Evolutionary conservation across 2,113 vertebrate species (phyloP), one percentile per base, ranked within the genome.

Genomic region (Menura novaehollandiae): DNA sequence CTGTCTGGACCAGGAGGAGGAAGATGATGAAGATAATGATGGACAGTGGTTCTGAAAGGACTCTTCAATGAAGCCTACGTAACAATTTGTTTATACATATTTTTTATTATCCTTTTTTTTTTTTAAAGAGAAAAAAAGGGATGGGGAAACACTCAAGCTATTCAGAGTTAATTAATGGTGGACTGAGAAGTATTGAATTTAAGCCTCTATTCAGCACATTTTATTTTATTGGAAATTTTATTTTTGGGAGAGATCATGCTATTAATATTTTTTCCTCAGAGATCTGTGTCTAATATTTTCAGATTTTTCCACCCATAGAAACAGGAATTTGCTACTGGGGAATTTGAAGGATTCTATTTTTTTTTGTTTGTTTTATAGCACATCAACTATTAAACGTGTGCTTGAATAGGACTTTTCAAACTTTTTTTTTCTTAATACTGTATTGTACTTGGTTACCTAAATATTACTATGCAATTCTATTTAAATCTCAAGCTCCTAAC

Each of bases 1-100:
- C 85, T 99, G 98, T 91, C 98, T 99, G 85, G 98, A 99, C 91
- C 98, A 94, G 11, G 97, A 98, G 4, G 97, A 98, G n/a, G 98
- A 98, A n/a, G 97, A 91, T 14, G 98, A 97, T 41, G 97, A 97
- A 4, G 97, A 98, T 32, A 96, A 95, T 15, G 92, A 98, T 55
- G 97, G 97, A 49, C 97, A 97, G 41, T 98, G 98, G 98, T 98
- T 98, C 84, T 98, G 89, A 98, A 79, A 73, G 68, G 64, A 75
- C 53, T 66, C 55, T 91, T 28, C 41, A 67, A 66, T 56, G n/a
- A 88, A 75, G 49, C 47, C 87, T 91, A 26, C 17, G 5, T 59
- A 59, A 43, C 39, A 32, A 58, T 58, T 60, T 76, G 37, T 68
- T 79, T 43, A 62, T 79, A 75, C 3, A 20, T 33, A 51, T 85